Percentiles rank a stretch among this genome's conserved stretches.
phyloP scores from a whole-genome alignment of 2,113 vertebrate species.

The Colistium nudipinnis region DNA sequence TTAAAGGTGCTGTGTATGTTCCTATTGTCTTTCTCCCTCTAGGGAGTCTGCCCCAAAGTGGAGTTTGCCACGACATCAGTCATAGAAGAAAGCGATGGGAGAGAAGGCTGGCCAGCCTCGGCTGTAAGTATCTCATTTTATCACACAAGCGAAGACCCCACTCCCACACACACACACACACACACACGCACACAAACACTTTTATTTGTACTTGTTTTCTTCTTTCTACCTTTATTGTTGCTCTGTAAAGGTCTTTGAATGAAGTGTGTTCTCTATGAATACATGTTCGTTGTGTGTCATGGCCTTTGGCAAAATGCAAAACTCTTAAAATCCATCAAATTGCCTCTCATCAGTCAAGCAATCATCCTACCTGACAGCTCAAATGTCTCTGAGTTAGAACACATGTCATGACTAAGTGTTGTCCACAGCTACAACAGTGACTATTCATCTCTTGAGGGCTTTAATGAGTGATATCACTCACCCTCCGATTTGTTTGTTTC shows the following conservation, averaged over 20 bases:
- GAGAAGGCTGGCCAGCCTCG: slow-evolving; percentile 46
- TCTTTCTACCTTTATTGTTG: slow-evolving; percentile 9
- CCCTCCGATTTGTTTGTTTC: slow-evolving; percentile 66
- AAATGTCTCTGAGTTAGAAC: slow-evolving; percentile 5
- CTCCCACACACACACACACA: neutral
- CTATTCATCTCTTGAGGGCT: slow-evolving; percentile 50
- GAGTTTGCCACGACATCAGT: slow-evolving; percentile 90
- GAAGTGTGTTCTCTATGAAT: neutral
- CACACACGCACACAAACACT: neutral
- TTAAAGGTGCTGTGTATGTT: slow-evolving; percentile 59
- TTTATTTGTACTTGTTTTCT: neutral
- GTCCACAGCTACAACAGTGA: slow-evolving; percentile 32
- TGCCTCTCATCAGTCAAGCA: slow-evolving; percentile 6
- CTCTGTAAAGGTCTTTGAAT: slow-evolving; percentile 6
- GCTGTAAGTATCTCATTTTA: slow-evolving; percentile 72
- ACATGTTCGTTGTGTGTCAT: neutral
- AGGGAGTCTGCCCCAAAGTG: slow-evolving; percentile 95
- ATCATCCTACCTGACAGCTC: neutral
- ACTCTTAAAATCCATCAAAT: slow-evolving; percentile 14
- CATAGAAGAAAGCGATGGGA: slow-evolving; percentile 87
- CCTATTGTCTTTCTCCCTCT: slow-evolving; percentile 56
- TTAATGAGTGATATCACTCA: slow-evolving; percentile 66
- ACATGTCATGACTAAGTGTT: slow-evolving; percentile 34
- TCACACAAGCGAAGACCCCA: too few species aligned
- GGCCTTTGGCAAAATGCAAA: slow-evolving; percentile 19